Evolutionary conservation across 2,113 vertebrate species (phyloP).

Genomic region (Onychostruthus taczanowskii): DNA sequence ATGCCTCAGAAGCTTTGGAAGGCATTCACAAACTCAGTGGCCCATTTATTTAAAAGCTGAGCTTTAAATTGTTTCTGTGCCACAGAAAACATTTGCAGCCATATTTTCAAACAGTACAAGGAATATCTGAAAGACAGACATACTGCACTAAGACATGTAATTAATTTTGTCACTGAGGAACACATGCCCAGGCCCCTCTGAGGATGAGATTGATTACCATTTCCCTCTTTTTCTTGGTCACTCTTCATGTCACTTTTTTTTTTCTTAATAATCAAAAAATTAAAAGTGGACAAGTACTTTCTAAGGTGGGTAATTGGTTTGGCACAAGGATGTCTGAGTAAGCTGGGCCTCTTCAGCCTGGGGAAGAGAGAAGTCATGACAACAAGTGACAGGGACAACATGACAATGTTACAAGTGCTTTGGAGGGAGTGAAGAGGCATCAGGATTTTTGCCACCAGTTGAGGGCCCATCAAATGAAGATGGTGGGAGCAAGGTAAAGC

Average conservation of each 20-base stretch:
- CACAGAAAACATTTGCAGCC: background rate
- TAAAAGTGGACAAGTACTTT: background rate
- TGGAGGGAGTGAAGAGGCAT: background rate
- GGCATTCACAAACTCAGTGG: background rate
- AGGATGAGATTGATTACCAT: background rate
- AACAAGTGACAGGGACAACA: background rate
- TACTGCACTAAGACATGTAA: background rate
- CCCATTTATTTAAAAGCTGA: background rate
- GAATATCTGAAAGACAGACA: background rate
- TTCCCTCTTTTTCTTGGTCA: background rate
- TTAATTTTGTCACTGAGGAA: background rate
- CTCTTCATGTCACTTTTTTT: background rate
- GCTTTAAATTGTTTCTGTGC: background rate
- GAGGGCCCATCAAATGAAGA: background rate
- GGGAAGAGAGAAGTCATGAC: background rate
- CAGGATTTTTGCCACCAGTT: background rate
- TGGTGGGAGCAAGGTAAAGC: background rate
- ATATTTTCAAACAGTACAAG: background rate
- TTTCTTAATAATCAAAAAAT: background rate
- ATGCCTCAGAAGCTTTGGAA: background rate
- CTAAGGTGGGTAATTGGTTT: background rate
- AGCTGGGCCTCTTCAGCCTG: background rate
- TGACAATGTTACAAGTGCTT: background rate
- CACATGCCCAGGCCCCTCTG: background rate
- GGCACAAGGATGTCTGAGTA: background rate